These are phyloP conservation scores for Eucera pruinosa DNA, from an alignment of 2,888 invertebrate genomes.

Conservation along the genomic window DNA sequence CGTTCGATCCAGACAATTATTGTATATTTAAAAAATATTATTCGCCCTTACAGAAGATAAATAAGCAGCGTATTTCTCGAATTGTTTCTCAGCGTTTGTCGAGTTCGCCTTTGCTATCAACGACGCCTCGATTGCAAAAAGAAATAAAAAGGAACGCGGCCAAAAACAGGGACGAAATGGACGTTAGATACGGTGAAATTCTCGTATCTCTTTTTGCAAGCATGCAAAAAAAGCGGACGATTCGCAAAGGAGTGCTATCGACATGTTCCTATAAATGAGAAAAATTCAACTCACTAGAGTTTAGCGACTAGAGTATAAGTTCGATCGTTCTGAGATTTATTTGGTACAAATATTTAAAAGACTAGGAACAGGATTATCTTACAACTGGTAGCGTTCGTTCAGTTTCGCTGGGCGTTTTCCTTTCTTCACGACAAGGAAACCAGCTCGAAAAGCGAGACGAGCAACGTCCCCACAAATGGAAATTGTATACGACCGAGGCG, in stretches of 20 bases:
- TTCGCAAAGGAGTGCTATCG: not conserved
- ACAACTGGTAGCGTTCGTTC: slow-evolving; percentile 24
- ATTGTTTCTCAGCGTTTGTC: too few species aligned
- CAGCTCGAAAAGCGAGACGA: not conserved
- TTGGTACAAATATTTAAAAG: slow-evolving; percentile 60
- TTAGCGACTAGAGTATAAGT: slow-evolving; percentile 37
- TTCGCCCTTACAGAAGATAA: too few species aligned
- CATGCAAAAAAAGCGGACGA: not conserved
- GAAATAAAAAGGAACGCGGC: too few species aligned
- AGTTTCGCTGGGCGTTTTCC: too few species aligned
- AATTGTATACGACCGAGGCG: not conserved
- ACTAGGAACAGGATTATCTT: slow-evolving; percentile 57
- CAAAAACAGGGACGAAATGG: too few species aligned
- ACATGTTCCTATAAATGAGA: slow-evolving; percentile 13
- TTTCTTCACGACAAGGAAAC: not conserved
- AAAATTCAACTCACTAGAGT: slow-evolving; percentile 23
- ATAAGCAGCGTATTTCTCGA: too few species aligned
- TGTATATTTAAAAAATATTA: too few species aligned
- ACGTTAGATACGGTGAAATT: too few species aligned
- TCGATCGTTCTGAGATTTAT: slow-evolving; percentile 56
- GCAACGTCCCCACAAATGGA: not conserved
- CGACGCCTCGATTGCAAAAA: too few species aligned
- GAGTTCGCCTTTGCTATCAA: too few species aligned
- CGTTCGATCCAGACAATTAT: too few species aligned
- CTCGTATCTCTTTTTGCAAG: too few species aligned